Percentiles rank a stretch among this genome's conserved stretches.
phyloP scores from a whole-genome alignment of 2,113 vertebrate species.

The Oncorhynchus gorbuscha region DNA sequence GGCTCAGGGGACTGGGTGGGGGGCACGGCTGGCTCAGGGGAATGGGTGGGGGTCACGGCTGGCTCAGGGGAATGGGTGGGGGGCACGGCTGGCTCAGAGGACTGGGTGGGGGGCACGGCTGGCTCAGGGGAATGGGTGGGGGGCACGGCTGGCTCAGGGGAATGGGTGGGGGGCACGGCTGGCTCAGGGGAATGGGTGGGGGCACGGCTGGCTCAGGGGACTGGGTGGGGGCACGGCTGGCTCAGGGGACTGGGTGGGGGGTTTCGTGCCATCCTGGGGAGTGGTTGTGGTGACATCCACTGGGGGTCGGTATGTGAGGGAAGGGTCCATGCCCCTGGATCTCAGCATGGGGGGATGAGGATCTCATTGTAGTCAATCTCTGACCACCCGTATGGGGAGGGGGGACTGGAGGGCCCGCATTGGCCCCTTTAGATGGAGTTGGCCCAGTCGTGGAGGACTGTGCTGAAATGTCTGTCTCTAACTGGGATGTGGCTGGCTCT shows the following conservation, averaged over 20 bases:
- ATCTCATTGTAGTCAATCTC: constrained; percentile 60
- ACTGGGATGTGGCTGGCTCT: neutral
- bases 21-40: no score
- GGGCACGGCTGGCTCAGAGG: neutral
- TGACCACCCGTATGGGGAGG: neutral
- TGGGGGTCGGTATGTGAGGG: neutral
- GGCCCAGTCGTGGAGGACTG: constrained; percentile 3
- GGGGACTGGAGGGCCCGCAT: constrained; percentile 10
- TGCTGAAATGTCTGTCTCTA: neutral
- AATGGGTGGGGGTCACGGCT: no score
- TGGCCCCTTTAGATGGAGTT: constrained; percentile 14
- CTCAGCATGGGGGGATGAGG: constrained; percentile 8
- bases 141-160: neutral
- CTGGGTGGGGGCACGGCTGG: neutral
- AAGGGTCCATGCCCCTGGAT: constrained; percentile 9
- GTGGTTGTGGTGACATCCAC: neutral
- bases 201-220: no score
- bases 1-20: no score
- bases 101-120: neutral
- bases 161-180: neutral
- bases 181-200: neutral
- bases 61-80: no score
- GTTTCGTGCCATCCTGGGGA: neutral
- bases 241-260: neutral
- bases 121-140: neutral